Evolutionary conservation across 2,797 vertebrate species (phyloP).

Genomic region (Coregonus suidteri): DNA sequence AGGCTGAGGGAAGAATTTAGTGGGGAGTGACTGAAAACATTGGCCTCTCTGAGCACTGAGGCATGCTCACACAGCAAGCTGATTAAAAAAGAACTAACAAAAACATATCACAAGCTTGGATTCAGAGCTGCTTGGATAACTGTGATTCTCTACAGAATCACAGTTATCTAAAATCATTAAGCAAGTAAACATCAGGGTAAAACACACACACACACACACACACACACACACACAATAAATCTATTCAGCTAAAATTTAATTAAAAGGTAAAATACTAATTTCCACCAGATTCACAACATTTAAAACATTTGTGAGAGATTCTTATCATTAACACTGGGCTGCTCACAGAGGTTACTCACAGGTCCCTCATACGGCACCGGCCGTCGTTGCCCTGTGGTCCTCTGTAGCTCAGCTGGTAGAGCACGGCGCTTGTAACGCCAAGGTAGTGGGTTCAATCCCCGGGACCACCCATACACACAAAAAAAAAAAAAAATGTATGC

Average conservation of each 20-base stretch:
- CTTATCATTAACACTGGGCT: neutral
- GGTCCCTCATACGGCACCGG: neutral
- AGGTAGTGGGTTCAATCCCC: too few relatives aligned
- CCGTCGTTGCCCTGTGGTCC: neutral
- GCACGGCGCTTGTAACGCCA: too few relatives aligned
- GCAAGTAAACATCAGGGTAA: constrained; percentile 63
- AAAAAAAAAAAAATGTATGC: too few relatives aligned
- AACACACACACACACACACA: neutral
- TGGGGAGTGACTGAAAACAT: constrained; percentile 64
- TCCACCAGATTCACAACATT: neutral
- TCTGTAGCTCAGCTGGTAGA: too few relatives aligned
- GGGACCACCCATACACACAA: too few relatives aligned
- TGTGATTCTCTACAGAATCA: constrained; percentile 54
- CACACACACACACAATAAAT: neutral
- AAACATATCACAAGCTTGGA: constrained; percentile 41
- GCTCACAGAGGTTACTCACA: constrained; percentile 29
- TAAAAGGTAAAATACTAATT: neutral
- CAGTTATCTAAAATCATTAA: constrained; percentile 64
- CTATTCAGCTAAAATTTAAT: neutral
- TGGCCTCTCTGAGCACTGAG: constrained; percentile 60
- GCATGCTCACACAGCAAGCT: constrained; percentile 58
- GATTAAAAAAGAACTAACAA: constrained; percentile 42
- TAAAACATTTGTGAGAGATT: neutral
- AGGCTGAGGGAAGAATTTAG: constrained; percentile 64
- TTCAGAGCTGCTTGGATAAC: constrained; percentile 45